Evolutionary conservation across 2,888 invertebrate species (phyloP).

Genomic region (Diachrysia chrysitis): DNA sequence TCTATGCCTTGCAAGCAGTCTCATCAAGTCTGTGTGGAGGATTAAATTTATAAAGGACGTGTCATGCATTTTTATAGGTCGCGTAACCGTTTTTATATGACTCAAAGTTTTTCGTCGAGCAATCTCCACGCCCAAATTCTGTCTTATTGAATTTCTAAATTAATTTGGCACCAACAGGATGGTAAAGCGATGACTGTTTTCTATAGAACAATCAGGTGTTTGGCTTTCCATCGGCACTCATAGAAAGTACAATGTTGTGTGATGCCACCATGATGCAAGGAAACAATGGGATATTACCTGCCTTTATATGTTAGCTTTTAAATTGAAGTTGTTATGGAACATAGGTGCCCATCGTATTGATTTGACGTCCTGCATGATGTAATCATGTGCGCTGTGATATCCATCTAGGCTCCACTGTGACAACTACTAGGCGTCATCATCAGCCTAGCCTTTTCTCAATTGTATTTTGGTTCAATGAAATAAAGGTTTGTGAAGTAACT

Average conservation of each 20-base stretch:
- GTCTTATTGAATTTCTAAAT: slow-evolving; percentile 7
- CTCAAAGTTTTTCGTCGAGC: background rate
- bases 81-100: background rate
- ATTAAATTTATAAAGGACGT: too few species aligned
- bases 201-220: slow-evolving; percentile 57
- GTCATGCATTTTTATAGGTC: background rate
- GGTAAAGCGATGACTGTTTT: slow-evolving; percentile 46
- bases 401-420: background rate
- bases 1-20: too few species aligned
- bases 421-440: background rate
- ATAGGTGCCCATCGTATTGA: slow-evolving; percentile 31
- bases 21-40: too few species aligned
- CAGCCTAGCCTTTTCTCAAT: too few species aligned
- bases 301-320: slow-evolving; percentile 17
- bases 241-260: slow-evolving; percentile 55
- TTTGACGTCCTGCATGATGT: slow-evolving; percentile 19
- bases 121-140: background rate
- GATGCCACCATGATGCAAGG: slow-evolving; percentile 28
- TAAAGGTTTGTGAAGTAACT: too few species aligned
- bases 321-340: slow-evolving; percentile 12
- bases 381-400: background rate
- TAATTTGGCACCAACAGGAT: slow-evolving; percentile 32
- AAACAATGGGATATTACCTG: slow-evolving; percentile 44
- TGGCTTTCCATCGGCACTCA: slow-evolving; percentile 58
- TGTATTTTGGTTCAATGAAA: too few species aligned